Base-by-base conservation (phyloP, 2,797 vertebrate species). In the Paratrypauchen microcephalus region DNA sequence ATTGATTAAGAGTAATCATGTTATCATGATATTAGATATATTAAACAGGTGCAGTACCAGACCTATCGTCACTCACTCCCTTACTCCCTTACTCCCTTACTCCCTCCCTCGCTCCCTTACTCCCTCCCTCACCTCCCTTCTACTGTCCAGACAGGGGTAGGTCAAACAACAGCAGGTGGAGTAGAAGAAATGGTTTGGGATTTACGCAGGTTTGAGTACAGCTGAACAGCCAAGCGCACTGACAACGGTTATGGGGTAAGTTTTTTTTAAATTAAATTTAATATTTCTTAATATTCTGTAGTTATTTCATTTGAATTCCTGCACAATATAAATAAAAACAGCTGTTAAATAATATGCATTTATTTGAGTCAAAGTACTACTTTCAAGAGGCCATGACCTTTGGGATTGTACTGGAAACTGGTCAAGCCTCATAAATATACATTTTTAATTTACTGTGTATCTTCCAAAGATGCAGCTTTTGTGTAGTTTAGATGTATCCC, bases 131-230 rank as follows among this genome's bases (percentile, higher is more conserved):
- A 45, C 41, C 83, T 83, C 81, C 80, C 9, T 79, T 79, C 83
- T 82, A 76, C 70, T 78, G 72, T 72, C 56, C 74, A 83, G 79
- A 77, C 80, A 85, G 84, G 88, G 91, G 65, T 89, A 85, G 88
- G 85, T 84, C 81, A 88, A 89, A 90, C 91, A 89, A 92, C 91
- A 89, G 93, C 89, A 93, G 93, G 92, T 92, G 92, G 92, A 87
- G 86, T 87, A 86, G 80, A 84, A 87, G 85, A 64, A 67, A 66
- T 77, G 81, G 90, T 78, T 73, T 86, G 83, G 85, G 89, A 90
- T 89, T 85, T 87, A 86, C 81, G 86, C 83, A 91, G 86, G 84
- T 77, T 63, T 76, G 86, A 86, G 85, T 79, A 75, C 61, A 60
- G 74, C 39, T 81, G 73, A 72, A 73, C 67, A 74, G 74, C 77